Percentiles rank a stretch among this genome's conserved stretches.
These are phyloP conservation scores for Notarius lentiginosus DNA, from an alignment of 2,113 vertebrate species.

Conservation along the genomic window DNA sequence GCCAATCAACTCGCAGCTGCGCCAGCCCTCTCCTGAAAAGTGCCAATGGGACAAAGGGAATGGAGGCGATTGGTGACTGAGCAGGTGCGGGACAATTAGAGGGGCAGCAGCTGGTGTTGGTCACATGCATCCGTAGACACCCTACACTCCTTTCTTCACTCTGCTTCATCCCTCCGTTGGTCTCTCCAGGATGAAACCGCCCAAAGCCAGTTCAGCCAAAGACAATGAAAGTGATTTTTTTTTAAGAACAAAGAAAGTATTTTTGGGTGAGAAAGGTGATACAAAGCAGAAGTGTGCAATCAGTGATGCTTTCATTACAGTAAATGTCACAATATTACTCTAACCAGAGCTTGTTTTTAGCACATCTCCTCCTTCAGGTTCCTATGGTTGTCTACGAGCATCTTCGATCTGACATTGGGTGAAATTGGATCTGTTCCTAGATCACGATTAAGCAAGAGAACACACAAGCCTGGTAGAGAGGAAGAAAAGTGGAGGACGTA, in stretches of 20 bases:
- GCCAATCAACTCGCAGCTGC: constrained; percentile 44
- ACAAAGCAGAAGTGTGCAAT: neutral
- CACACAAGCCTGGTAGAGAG: neutral
- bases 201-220: constrained; percentile 7
- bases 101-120: constrained; percentile 53
- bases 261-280: neutral
- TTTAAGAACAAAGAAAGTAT: neutral
- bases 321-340: neutral
- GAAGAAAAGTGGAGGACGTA: neutral
- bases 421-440: constrained; percentile 5
- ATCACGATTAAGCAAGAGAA: neutral
- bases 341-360: neutral
- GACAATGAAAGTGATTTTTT: neutral
- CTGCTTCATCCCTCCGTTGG: constrained; percentile 22
- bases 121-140: constrained; percentile 40
- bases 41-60: constrained; percentile 50
- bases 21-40: constrained; percentile 10
- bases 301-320: neutral
- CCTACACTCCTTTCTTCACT: neutral
- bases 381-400: neutral
- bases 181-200: neutral
- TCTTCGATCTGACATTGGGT: neutral
- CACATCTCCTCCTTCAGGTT: neutral
- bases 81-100: constrained; percentile 59
- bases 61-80: constrained; percentile 26